A percentile compares a stretch with the other conserved stretches of the same genome.
Evolutionary conservation across 2,888 invertebrate genomes (phyloP).

Genomic region (Prosopocoilus inquinatus): DNA sequence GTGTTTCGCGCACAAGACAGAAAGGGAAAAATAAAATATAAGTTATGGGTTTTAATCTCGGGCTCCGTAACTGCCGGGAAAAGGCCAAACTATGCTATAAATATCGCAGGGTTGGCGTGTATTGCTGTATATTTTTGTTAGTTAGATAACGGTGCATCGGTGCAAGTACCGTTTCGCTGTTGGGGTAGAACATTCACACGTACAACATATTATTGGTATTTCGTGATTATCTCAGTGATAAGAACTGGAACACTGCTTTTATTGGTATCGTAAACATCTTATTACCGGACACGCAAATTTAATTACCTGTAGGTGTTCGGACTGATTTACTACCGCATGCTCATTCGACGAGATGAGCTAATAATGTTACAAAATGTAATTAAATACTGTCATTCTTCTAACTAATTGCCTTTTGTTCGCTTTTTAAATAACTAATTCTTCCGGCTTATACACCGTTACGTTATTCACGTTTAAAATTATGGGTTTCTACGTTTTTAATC

Average conservation of each 20-base stretch:
- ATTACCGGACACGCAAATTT: constrained; percentile 40
- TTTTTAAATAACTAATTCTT: constrained; percentile 15
- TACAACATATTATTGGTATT: not conserved
- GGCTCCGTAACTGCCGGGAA: constrained; percentile 44
- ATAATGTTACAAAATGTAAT: constrained; percentile 24
- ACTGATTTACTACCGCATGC: constrained; percentile 33
- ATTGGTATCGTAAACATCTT: constrained; percentile 41
- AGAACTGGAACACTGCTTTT: constrained; percentile 35
- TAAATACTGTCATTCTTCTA: constrained; percentile 29
- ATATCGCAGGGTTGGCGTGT: constrained; percentile 45
- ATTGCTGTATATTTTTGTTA: constrained; percentile 48
- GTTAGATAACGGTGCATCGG: constrained; percentile 42
- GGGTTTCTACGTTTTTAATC: constrained; percentile 12
- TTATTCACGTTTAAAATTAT: constrained; percentile 17
- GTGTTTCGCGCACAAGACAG: not conserved
- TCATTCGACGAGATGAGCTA: constrained; percentile 23
- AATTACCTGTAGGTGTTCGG: constrained; percentile 35
- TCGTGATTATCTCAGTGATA: not conserved
- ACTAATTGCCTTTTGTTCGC: constrained; percentile 29
- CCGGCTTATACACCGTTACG: constrained; percentile 16
- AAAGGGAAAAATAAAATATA: constrained; percentile 49
- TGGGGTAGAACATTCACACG: not conserved
- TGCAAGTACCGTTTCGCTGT: constrained; percentile 31
- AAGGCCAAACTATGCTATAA: constrained; percentile 44
- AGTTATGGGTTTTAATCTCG: constrained; percentile 53